Evolutionary conservation across 2,888 invertebrate species (phyloP).

Genomic region (Morpho helenor): DNA sequence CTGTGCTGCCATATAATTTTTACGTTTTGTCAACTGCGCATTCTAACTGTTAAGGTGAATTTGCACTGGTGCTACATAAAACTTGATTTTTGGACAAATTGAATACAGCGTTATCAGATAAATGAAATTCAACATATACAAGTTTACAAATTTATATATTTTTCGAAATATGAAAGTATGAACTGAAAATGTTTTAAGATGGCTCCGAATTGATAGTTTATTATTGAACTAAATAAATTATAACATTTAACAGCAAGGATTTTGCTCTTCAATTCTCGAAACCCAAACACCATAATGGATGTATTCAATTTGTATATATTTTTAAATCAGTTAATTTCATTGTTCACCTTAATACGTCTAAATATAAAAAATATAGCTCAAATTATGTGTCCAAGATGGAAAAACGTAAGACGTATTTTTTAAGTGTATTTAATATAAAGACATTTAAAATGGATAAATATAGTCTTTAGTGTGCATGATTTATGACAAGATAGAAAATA

Average conservation of each 20-base stretch:
- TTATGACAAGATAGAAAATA: slow-evolving; percentile 60
- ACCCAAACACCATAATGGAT: no score
- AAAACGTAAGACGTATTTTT: slow-evolving; percentile 43
- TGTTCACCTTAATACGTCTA: slow-evolving; percentile 10
- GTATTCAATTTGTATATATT: neutral
- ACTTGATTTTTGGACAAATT: no score
- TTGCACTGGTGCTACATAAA: slow-evolving; percentile 3
- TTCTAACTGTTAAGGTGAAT: slow-evolving; percentile 5
- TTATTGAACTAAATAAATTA: no score
- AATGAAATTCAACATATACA: no score
- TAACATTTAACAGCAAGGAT: no score
- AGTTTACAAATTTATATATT: no score
- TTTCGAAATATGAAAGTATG: no score
- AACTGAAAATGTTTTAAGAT: no score
- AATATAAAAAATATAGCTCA: slow-evolving; percentile 58
- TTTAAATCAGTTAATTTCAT: neutral
- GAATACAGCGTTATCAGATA: no score
- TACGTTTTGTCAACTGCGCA: slow-evolving; percentile 8
- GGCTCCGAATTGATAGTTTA: no score
- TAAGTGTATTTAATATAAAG: slow-evolving; percentile 53
- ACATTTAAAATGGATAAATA: slow-evolving; percentile 43
- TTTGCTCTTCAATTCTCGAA: no score
- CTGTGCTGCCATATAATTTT: slow-evolving; percentile 21
- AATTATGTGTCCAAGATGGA: slow-evolving; percentile 65
- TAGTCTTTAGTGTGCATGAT: slow-evolving; percentile 50